Conservation (phyloP, 2,113 vertebrate species). For the Elgaria multicarinata region DNA sequence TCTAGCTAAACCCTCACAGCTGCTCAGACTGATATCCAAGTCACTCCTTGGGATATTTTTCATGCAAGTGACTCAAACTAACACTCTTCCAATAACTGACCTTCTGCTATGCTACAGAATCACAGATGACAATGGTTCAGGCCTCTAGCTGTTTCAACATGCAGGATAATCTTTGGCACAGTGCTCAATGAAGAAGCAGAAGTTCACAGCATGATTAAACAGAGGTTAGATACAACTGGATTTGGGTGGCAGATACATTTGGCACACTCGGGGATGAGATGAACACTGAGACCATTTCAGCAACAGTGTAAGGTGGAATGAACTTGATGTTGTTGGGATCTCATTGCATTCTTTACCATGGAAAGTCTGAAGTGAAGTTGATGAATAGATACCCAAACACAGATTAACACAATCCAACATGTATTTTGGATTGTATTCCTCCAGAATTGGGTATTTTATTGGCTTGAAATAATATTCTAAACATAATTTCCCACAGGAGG, state of each 20-base stretch:
- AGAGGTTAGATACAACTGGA: conserved; percentile 39
- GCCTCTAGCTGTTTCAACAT: conserved; percentile 19
- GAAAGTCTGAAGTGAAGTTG: background rate
- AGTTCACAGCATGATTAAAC: conserved; percentile 5
- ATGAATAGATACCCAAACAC: background rate
- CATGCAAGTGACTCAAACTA: conserved; percentile 24
- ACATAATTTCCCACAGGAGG: background rate
- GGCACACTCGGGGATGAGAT: conserved; percentile 37
- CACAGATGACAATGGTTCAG: conserved; percentile 19
- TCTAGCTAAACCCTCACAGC: conserved; percentile 23
- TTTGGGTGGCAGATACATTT: conserved; percentile 42
- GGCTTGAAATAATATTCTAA: background rate
- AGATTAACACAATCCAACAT: background rate
- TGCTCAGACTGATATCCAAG: conserved; percentile 6
- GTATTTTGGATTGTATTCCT: background rate
- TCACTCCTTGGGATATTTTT: conserved; percentile 6
- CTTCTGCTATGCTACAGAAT: conserved; percentile 16
- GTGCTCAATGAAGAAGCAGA: conserved; percentile 26
- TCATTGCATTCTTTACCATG: background rate
- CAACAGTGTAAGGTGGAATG: background rate
- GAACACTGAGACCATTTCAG: conserved; percentile 14
- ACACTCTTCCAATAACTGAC: conserved; percentile 17
- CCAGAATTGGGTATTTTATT: background rate
- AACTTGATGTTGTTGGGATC: conserved; percentile 20
- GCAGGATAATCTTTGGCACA: conserved; percentile 7